A percentile compares a stretch with the other conserved stretches of the same genome.
phyloP scores from a whole-genome alignment of 1,140 invertebrate species.

The Melitaea cinxia region DNA sequence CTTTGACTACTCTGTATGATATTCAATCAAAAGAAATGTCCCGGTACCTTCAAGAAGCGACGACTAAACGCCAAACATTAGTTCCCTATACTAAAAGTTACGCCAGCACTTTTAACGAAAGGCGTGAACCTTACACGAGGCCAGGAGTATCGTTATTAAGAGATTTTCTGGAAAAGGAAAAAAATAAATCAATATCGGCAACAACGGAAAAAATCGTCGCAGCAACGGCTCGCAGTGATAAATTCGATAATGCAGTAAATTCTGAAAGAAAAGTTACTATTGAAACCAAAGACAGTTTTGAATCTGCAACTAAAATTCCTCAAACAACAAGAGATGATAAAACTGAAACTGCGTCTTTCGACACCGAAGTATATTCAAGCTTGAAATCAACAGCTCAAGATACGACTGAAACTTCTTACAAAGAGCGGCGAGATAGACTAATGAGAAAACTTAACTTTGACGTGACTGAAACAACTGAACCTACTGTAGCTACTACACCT shows the following conservation, averaged over 20 bases:
- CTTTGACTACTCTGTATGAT: conserved; percentile 69
- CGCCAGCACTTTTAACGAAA: conserved; percentile 51
- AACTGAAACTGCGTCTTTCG: conserved; percentile 46
- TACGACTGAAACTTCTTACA: conserved; percentile 62
- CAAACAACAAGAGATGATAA: conserved; percentile 50
- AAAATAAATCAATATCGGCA: conserved; percentile 57
- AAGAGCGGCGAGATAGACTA: conserved; percentile 68
- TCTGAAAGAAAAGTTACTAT: conserved; percentile 48
- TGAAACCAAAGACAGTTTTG: conserved; percentile 57
- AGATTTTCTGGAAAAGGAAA: conserved; percentile 69
- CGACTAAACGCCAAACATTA: conserved; percentile 70
- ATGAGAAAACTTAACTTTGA: conserved; percentile 67
- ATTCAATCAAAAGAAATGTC: conserved; percentile 53
- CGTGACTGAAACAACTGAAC: conserved; percentile 47
- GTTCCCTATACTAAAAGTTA: conserved; percentile 72
- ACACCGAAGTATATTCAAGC: conserved; percentile 46
- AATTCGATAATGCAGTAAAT: conserved; percentile 32
- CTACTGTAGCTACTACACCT: conserved; percentile 44
- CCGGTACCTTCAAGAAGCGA: conserved; percentile 48
- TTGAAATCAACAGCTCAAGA: conserved; percentile 41
- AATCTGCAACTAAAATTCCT: conserved; percentile 71
- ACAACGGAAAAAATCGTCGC: conserved; percentile 56
- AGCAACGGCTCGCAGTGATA: conserved; percentile 51
- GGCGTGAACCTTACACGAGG: conserved; percentile 72
- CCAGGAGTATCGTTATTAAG: conserved; percentile 69